Evolutionary conservation across 1,140 invertebrate species (phyloP), one percentile per base, ranked within the genome.

Genomic region (Belonocnema kinseyi): DNA sequence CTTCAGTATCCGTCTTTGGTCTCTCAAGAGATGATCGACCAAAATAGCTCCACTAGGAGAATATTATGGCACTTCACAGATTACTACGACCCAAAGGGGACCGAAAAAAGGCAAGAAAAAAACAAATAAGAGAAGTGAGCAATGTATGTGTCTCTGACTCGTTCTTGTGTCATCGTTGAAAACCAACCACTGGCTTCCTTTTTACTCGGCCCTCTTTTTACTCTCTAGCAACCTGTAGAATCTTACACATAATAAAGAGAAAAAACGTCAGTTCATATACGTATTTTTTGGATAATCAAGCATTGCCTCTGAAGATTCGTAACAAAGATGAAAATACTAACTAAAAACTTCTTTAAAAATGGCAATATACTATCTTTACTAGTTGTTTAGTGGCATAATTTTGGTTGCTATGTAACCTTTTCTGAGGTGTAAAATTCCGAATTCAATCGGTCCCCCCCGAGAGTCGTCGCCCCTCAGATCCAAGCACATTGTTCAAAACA

Each of bases 31-130:
- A 33, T 26, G 56, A 81, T 76, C 74, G 84, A 85, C 83, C 77
- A 85, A 85, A 85, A 85, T 85, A 85, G 83, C 81, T 77, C 76
- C 53, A 75, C 73, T 79, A 84, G 78, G 70, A 85, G 84, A 85
- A 85, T 85, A 85, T 85, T 85, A 85, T 83, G 83, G 84, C 84
- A 85, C 83, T 85, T 84, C 80, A 76, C 82, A 77, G 61, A 33
- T 46, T 46, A 46, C 40, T 0, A 8, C 61, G 10, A 40, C 61
- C 14, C 33, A 66, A 66, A 61, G 2, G 11, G 33, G 26, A 16
- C 6, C 13, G 40, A 40, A 66, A 66, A 40, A 66, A 26, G 21
- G 3, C 21, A 26, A 3, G 16, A 66, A 66, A 3, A 33, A 66
- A 66, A 61, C 12, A 61, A 19, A 61, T 26, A 26, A 66, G 33